Base-by-base conservation (phyloP, 2,888 invertebrate genomes). In the Microchrysa polita region DNA sequence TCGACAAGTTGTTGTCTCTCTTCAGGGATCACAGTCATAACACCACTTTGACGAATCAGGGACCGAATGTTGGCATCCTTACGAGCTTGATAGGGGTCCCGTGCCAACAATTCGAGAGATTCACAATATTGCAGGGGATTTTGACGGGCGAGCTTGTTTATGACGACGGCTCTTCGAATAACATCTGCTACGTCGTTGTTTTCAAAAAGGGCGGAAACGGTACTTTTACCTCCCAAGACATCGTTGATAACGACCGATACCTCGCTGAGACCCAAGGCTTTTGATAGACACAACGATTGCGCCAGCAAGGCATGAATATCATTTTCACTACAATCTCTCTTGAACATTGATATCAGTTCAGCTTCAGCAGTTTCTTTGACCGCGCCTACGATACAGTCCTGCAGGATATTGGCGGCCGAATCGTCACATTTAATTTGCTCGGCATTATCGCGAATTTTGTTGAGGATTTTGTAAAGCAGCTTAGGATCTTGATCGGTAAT, bases 11-110 rank as follows among this genome's bases (percentile, higher is more conserved):
- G 87, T 1, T 86, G 83, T n/a, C 78, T 79, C 78, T 90, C 89
- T 82, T 90, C 90, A 0, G 90, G 90, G 27, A 90, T 87, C 18
- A 90, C 89, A 87, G 92, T 88, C 27, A 93, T 83, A 5, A 90
- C 89, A 1, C 91, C 92, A 81, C 92, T 92, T 82, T 92, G 91
- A 78, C 91, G 85, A 0, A 93, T 90, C 65, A 93, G 85, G 80
- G 91, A 90, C 65, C 92, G 86, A 22, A 93, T 86, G 76, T 89
- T 87, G 44, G 92, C 90, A 84, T 93, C 92, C 20, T 88, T 88
- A 74, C 90, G 88, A 74, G 91, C 91, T 75, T 89, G 83, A 80
- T 90, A 90, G 12, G 92, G 90, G 80, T 92, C 89, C 61, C 88
- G 88, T 80, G 88, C 88, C 52, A 93, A 83, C 78, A 90, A 88